Percentiles rank a stretch among this genome's conserved stretches.
phyloP scores from a whole-genome alignment of 1,140 invertebrate genomes.

The Trachymyrmex septentrionalis region DNA sequence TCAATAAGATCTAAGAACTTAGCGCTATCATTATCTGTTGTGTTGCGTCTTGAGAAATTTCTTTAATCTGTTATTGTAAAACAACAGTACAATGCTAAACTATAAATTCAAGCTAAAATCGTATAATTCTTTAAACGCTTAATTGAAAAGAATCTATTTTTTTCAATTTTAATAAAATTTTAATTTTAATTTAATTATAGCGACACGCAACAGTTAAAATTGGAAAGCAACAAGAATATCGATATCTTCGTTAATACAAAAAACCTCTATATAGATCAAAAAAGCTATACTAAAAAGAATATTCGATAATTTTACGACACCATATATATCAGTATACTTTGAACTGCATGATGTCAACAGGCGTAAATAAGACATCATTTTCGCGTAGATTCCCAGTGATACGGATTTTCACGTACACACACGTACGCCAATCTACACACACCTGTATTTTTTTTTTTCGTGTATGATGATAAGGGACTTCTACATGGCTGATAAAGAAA shows the following conservation, averaged over 20 bases:
- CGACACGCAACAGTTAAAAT: background rate
- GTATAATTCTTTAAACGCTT: background rate
- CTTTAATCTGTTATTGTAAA: background rate
- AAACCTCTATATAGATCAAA: background rate
- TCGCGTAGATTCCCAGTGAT: conserved; percentile 23
- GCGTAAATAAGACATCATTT: conserved; percentile 58
- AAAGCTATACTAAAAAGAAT: background rate
- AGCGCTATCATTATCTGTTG: background rate
- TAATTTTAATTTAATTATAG: background rate
- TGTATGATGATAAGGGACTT: conserved; percentile 74
- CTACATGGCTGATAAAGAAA: conserved; percentile 75
- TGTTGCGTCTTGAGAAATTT: background rate
- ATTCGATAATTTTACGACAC: conserved; percentile 10
- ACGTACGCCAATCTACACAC: conserved; percentile 19
- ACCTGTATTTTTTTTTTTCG: conserved; percentile 62
- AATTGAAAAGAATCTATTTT: background rate
- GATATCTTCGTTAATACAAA: background rate
- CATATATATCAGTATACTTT: conserved; percentile 23
- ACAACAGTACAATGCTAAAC: background rate
- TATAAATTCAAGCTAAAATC: background rate
- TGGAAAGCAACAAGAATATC: background rate
- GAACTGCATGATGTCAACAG: conserved; percentile 44
- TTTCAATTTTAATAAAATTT: background rate
- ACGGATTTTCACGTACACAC: conserved; percentile 18
- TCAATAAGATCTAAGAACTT: conserved; percentile 4